Conservation (phyloP, 2,888 invertebrate species). For the Hedya salicella region DNA sequence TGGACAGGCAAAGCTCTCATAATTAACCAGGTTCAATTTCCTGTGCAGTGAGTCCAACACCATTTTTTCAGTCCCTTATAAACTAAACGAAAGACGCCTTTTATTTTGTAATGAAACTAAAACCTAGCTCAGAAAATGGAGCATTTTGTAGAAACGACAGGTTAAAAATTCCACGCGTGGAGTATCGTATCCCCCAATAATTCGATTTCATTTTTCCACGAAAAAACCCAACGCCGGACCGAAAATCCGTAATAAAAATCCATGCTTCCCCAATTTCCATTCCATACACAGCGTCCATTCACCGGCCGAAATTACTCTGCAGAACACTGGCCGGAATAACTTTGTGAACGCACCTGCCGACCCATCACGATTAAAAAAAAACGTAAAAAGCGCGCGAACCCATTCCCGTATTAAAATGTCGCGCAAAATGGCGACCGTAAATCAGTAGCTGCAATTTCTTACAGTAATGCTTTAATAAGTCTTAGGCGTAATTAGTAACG, state of each 20-base stretch:
- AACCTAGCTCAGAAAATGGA: conserved; percentile 14
- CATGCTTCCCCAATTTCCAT: conserved; percentile 63
- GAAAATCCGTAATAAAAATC: conserved; percentile 56
- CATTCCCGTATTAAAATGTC: conserved; percentile 79
- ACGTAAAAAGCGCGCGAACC: conserved; percentile 66
- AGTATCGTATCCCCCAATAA: conserved; percentile 43
- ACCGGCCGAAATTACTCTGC: conserved; percentile 67
- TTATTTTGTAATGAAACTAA: conserved; percentile 24
- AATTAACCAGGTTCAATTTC: not conserved
- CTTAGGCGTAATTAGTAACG: conserved; percentile 80
- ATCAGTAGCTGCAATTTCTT: conserved; percentile 79
- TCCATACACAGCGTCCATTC: conserved; percentile 66
- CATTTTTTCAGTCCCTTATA: not conserved
- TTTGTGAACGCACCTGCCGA: conserved; percentile 73
- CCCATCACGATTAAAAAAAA: conserved; percentile 71
- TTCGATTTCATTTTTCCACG: conserved; percentile 45
- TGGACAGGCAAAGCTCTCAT: too few species aligned
- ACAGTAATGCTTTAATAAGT: conserved; percentile 75
- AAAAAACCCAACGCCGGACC: conserved; percentile 36
- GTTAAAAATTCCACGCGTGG: conserved; percentile 40
- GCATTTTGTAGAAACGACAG: conserved; percentile 14
- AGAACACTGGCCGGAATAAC: conserved; percentile 64
- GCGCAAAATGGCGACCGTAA: conserved; percentile 77
- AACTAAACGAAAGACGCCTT: not conserved
- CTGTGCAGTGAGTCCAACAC: not conserved